Conservation (phyloP, 2,888 invertebrate species). For the Timema podura region DNA sequence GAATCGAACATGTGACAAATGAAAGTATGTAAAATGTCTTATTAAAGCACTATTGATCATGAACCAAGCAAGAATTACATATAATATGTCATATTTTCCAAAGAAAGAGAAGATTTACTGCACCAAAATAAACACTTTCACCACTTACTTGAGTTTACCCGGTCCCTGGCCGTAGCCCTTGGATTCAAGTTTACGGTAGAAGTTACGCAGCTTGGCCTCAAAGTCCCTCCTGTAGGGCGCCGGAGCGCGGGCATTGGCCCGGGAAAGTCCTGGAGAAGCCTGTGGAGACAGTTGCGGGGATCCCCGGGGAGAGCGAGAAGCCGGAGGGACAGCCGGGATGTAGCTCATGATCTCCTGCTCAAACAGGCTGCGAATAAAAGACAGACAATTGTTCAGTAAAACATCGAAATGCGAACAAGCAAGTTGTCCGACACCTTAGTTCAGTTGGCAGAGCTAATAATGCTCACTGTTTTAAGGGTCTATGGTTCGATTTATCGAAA, state of each 20-base stretch:
- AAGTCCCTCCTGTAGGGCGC: constrained; percentile 91
- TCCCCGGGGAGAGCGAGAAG: constrained; percentile 51
- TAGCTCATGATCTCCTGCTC: constrained; percentile 99
- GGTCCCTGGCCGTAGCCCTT: constrained; percentile 98
- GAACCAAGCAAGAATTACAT: too few relatives aligned
- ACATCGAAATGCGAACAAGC: too few relatives aligned
- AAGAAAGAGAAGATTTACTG: too few relatives aligned
- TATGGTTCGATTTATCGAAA: too few relatives aligned
- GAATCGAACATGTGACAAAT: too few relatives aligned
- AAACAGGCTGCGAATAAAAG: constrained; percentile 69
- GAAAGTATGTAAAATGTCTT: too few relatives aligned
- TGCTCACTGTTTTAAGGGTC: too few relatives aligned
- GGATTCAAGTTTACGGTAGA: constrained; percentile 91
- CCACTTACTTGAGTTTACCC: constrained; percentile 86
- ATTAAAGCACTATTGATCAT: too few relatives aligned
- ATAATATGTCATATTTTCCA: too few relatives aligned
- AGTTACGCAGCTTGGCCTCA: constrained; percentile 90
- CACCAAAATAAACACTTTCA: too few relatives aligned
- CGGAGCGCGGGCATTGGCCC: constrained; percentile 72
- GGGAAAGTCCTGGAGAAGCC: constrained; percentile 71
- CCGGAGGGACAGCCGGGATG: constrained; percentile 63
- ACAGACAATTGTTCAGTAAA: neutral
- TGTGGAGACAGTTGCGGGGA: constrained; percentile 67
- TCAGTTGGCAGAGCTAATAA: too few relatives aligned
- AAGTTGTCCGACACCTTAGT: too few relatives aligned